Base-by-base conservation (phyloP, 2,888 invertebrate species). In the Protophormia terraenovae region DNA sequence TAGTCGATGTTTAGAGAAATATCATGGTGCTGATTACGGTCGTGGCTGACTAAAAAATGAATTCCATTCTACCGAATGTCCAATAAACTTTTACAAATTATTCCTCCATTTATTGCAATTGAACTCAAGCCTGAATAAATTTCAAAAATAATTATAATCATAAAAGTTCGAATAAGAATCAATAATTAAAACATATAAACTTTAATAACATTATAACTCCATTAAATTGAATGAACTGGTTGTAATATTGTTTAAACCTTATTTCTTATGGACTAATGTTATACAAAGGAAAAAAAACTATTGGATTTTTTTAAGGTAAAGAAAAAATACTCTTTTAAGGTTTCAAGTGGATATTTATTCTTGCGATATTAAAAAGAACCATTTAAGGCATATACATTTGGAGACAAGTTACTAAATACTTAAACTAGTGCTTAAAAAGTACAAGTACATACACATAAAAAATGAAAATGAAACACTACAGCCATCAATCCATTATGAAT, bases 311-410 rank as follows among this genome's bases (percentile, higher is more conserved):
- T 3, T 45, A 7, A 7, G 12, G 16, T n/a, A 50, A 8, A 47
- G 3, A 22, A 19, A 8, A 1, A 19, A 60, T 10, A 50, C 27
- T 62, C 32, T 73, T 83, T 45, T 78, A 83, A 27, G 78, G 83
- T 45, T 83, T 83, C 83, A 78, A 73, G 27, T 45, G 24, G 16
- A 38, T 67, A 29, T 32, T 72, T 53, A 53, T 35, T 60, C 47
- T 32, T 60, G 10, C 12, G 45, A 45, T 50, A 47, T 35, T 50
- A 62, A 75, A 50, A 27, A 16, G 64, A 38, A 2, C 67, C 67
- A 69, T 77, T 66, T 66, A 60, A 55, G 32, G 45, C 53, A 41
- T 45, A 58, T 35, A 45, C 22, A 10, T 58, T 47, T 16, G 10
- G 32, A 66, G 76, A 45, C 76, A 66, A 41, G 38, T 66, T 66